Evolutionary conservation across 2,797 vertebrate genomes (phyloP).

Genomic region (Microtus californicus): DNA sequence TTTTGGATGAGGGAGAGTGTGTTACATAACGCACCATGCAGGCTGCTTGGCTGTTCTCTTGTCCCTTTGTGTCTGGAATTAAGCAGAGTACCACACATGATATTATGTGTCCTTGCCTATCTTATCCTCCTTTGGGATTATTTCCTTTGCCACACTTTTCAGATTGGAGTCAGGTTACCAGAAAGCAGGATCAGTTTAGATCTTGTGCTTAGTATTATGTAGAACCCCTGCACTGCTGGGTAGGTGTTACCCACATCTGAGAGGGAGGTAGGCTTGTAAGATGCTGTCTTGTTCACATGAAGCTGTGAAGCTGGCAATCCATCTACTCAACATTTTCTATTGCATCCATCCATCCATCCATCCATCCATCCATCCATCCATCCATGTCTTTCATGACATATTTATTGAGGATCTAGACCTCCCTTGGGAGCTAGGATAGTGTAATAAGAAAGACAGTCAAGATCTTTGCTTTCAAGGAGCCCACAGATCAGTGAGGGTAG

Average conservation of each 20-base stretch:
- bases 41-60: neutral
- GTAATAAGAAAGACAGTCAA: neutral
- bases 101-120: neutral
- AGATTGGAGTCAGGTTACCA: conserved; percentile 28
- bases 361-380: neutral
- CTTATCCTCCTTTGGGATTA: neutral
- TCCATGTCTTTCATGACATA: neutral
- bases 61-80: neutral
- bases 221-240: neutral
- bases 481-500: neutral
- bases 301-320: neutral
- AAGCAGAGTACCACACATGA: neutral
- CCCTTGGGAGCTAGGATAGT: neutral
- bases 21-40: neutral
- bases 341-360: neutral
- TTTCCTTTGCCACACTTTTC: neutral
- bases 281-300: neutral
- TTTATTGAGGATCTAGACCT: neutral
- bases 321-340: neutral
- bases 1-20: neutral
- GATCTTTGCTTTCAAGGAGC: neutral
- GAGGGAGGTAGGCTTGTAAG: neutral
- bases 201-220: neutral
- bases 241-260: neutral
- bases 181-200: neutral